A percentile compares a stretch with the other conserved stretches of the same genome.
These are phyloP conservation scores for Drosophila nr. medialis DNA, from an alignment of 2,888 invertebrate species.

Conservation along the genomic window DNA sequence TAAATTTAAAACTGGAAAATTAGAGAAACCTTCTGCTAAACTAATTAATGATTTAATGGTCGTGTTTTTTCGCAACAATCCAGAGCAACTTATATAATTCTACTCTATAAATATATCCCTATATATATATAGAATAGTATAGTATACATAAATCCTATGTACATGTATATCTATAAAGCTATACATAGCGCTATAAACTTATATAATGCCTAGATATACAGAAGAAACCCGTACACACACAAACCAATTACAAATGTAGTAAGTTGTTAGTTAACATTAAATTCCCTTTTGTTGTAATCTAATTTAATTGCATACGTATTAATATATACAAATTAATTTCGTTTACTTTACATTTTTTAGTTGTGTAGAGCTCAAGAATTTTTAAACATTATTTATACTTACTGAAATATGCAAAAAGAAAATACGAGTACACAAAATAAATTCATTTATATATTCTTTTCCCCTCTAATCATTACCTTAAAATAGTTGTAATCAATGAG, in stretches of 20 bases:
- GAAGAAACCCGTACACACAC: conserved; percentile 21
- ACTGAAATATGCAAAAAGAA: conserved; percentile 38
- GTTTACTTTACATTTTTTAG: conserved; percentile 30
- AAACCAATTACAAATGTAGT: conserved; percentile 25
- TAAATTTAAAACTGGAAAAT: conserved; percentile 10
- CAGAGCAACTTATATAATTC: conserved; percentile 49
- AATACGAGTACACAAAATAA: conserved; percentile 30
- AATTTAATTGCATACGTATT: conserved; percentile 22
- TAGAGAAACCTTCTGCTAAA: conserved; percentile 40
- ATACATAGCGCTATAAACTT: conserved; percentile 43
- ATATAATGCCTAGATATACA: conserved; percentile 43
- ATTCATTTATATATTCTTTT: conserved; percentile 17
- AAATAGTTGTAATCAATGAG: conserved; percentile 29
- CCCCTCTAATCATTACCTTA: conserved; percentile 17
- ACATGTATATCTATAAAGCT: conserved; percentile 16
- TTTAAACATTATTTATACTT: conserved; percentile 22
- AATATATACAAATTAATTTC: conserved; percentile 7
- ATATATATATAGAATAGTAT: conserved; percentile 27
- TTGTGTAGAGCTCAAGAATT: conserved; percentile 42
- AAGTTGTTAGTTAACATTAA: conserved; percentile 33
- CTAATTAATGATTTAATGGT: conserved; percentile 57
- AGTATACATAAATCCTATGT: conserved; percentile 32
- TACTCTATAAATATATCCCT: conserved; percentile 39
- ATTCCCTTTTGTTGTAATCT: conserved; percentile 30
- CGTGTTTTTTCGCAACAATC: conserved; percentile 57